Percentiles rank a stretch among this genome's conserved stretches.
Conservation (phyloP, 2,113 vertebrate species). For the Ellobius talpinus region DNA sequence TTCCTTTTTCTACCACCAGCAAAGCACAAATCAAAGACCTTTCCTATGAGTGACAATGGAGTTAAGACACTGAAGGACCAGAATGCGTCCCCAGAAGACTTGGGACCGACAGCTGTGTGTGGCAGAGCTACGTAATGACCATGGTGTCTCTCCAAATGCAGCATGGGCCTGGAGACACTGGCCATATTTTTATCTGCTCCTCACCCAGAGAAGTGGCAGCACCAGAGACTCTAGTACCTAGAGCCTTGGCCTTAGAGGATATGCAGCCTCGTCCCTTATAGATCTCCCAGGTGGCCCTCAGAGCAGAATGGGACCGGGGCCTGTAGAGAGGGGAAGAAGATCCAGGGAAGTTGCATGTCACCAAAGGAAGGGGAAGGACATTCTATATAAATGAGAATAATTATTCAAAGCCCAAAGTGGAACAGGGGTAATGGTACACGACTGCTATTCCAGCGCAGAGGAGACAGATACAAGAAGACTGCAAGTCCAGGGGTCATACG, state of each 20-base stretch:
- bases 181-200: not conserved
- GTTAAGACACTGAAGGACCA: not conserved
- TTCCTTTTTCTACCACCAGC: not conserved
- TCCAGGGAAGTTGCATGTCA: not conserved
- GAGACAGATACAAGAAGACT: not conserved
- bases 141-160: not conserved
- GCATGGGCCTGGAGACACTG: fast-evolving
- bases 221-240: not conserved
- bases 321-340: too few species aligned
- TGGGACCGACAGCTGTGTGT: not conserved
- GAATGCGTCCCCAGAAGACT: not conserved
- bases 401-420: not conserved
- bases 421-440: not conserved
- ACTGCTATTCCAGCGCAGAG: not conserved
- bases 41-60: not conserved
- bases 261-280: not conserved
- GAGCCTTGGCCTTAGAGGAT: not conserved
- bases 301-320: not conserved
- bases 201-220: not conserved
- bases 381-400: conserved; percentile 23
- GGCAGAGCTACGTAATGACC: too few species aligned
- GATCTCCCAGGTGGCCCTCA: not conserved
- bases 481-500: not conserved
- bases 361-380: not conserved
- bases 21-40: not conserved